Conservation (phyloP, 2,113 vertebrate species). For the Callionymus lyra region DNA sequence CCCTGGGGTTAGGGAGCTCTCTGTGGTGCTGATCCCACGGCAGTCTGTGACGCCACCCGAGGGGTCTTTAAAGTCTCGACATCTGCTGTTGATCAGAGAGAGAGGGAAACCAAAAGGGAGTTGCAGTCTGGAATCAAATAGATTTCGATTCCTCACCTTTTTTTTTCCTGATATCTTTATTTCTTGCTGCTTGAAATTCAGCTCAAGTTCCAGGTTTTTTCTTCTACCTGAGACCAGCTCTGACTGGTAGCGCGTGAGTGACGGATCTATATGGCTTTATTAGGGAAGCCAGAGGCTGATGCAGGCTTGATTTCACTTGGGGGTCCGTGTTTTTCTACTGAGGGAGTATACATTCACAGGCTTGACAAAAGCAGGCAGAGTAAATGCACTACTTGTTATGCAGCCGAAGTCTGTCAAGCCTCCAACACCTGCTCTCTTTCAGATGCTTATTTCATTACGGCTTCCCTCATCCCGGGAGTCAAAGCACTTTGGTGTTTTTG, state of each 20-base stretch:
- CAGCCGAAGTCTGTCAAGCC: constrained; percentile 64
- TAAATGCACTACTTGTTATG: constrained; percentile 62
- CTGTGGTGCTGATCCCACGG: constrained; percentile 47
- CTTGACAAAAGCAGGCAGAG: constrained; percentile 55
- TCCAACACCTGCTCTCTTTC: constrained; percentile 60
- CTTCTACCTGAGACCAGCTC: constrained; percentile 27
- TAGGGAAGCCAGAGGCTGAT: constrained; percentile 11
- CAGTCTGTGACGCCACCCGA: too few relatives aligned
- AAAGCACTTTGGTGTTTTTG: constrained; percentile 6
- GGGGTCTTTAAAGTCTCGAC: too few relatives aligned
- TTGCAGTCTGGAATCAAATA: constrained; percentile 10
- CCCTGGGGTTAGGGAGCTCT: constrained; percentile 23
- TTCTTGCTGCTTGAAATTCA: constrained; percentile 42
- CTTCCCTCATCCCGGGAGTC: constrained; percentile 42
- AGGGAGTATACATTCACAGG: constrained; percentile 42
- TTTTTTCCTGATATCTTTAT: constrained; percentile 25
- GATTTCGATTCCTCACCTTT: constrained; percentile 17
- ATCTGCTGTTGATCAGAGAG: too few relatives aligned
- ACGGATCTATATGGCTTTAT: too few relatives aligned
- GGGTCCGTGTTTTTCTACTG: constrained; percentile 6
- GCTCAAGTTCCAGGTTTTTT: constrained; percentile 1
- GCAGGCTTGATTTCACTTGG: constrained; percentile 37
- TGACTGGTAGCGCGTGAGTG: constrained; percentile 7
- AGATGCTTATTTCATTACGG: constrained; percentile 60
- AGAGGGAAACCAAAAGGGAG: too few relatives aligned